These are phyloP conservation scores for Scaptodrosophila latifasciaeformis DNA, from an alignment of 2,888 invertebrate species.

Conservation along the genomic window DNA sequence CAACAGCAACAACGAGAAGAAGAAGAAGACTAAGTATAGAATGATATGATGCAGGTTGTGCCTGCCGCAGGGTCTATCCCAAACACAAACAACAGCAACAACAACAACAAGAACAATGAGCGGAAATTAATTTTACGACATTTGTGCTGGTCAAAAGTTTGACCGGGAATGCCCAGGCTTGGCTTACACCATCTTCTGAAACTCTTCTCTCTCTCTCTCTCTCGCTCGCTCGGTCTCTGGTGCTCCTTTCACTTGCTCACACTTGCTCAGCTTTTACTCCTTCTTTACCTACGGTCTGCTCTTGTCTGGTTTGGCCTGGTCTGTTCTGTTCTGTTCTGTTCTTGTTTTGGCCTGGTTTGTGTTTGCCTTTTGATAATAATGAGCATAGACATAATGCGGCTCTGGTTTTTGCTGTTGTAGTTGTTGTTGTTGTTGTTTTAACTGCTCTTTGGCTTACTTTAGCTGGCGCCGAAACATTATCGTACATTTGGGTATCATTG, in stretches of 20 bases:
- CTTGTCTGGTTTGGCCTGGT: too few relatives aligned
- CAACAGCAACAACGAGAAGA: background rate
- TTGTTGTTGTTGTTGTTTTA: background rate
- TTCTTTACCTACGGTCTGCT: too few relatives aligned
- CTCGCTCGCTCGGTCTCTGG: too few relatives aligned
- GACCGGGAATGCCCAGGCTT: constrained; percentile 7
- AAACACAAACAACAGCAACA: constrained; percentile 14
- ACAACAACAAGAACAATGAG: constrained; percentile 19
- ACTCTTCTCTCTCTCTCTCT: too few relatives aligned
- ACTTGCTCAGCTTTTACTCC: too few relatives aligned
- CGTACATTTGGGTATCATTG: constrained; percentile 67
- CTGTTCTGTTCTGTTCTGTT: too few relatives aligned
- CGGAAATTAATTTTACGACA: constrained; percentile 47
- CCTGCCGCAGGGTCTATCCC: too few relatives aligned
- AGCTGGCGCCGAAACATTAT: constrained; percentile 51
- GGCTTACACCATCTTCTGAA: too few relatives aligned
- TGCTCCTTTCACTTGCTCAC: too few relatives aligned
- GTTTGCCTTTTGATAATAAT: constrained; percentile 33
- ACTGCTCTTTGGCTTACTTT: background rate
- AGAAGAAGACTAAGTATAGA: background rate
- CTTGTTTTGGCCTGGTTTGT: too few relatives aligned
- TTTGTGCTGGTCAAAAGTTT: constrained; percentile 44
- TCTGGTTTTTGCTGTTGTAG: background rate
- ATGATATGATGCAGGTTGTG: background rate
- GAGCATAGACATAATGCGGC: constrained; percentile 26